phyloP scores from a whole-genome alignment of 2,888 invertebrate species.

The Cryptocephalus primarius region DNA sequence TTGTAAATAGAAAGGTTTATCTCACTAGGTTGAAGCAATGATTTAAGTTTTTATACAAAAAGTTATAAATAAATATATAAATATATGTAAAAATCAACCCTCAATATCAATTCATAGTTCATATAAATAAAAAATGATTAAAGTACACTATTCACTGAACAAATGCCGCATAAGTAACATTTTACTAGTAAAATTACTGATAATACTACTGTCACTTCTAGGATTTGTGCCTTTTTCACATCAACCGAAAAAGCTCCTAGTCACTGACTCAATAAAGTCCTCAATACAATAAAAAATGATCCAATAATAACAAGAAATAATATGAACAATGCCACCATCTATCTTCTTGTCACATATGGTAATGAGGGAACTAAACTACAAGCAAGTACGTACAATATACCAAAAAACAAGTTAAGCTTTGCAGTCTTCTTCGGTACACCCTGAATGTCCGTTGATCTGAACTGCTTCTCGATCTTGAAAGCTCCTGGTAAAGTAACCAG shows the following conservation, averaged over 20 bases:
- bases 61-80: too few species aligned
- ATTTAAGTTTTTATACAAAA: too few species aligned
- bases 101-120: too few species aligned
- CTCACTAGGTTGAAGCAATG: too few species aligned
- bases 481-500: conserved; percentile 78
- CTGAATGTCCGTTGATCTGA: conserved; percentile 68
- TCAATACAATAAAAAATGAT: conserved; percentile 1
- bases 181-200: too few species aligned
- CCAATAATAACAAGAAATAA: conserved; percentile 1
- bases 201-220: too few species aligned
- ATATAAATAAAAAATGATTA: too few species aligned
- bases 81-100: too few species aligned
- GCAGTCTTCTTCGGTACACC: conserved; percentile 82
- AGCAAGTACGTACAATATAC: conserved; percentile 78
- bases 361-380: conserved; percentile 59
- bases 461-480: conserved; percentile 82
- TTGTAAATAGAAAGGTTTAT: too few species aligned
- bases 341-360: conserved; percentile 44
- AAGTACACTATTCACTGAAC: too few species aligned
- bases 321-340: conserved; percentile 14
- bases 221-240: too few species aligned
- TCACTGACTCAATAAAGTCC: background rate
- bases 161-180: too few species aligned
- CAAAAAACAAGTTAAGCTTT: conserved; percentile 81
- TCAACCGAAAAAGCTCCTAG: background rate